phyloP scores from a whole-genome alignment of 2,113 vertebrate genomes.

The Corythornis vintsioides region DNA sequence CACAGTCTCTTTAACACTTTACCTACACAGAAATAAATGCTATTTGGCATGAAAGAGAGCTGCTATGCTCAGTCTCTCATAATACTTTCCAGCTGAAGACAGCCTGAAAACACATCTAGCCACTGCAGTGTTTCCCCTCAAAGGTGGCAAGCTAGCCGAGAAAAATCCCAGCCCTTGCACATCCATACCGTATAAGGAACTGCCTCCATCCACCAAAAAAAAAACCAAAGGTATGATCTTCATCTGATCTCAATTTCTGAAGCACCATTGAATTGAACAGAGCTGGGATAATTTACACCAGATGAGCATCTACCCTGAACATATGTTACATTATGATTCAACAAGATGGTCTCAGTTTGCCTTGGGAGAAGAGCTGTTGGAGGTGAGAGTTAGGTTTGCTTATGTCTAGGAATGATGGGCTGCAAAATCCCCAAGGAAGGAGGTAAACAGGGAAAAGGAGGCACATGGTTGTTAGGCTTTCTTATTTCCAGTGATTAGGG shows the following conservation, averaged over 20 bases:
- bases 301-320: conserved; percentile 22
- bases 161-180: background rate
- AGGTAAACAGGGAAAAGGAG: conserved; percentile 53
- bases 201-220: background rate
- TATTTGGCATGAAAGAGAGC: background rate
- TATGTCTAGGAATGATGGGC: background rate
- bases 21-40: background rate
- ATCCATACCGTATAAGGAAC: background rate
- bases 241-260: background rate
- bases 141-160: background rate
- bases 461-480: conserved; percentile 23
- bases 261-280: background rate
- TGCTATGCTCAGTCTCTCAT: background rate
- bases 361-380: background rate
- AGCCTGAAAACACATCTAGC: background rate
- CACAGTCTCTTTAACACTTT: background rate
- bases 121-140: background rate
- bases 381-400: background rate
- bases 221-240: background rate
- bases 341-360: background rate
- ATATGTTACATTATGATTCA: conserved; percentile 27
- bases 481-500: conserved; percentile 68
- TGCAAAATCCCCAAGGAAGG: conserved; percentile 21
- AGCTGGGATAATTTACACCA: conserved; percentile 24
- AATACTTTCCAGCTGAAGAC: background rate